phyloP scores from a whole-genome alignment of 2,113 vertebrate genomes.

The Todiramphus saurophagus region DNA sequence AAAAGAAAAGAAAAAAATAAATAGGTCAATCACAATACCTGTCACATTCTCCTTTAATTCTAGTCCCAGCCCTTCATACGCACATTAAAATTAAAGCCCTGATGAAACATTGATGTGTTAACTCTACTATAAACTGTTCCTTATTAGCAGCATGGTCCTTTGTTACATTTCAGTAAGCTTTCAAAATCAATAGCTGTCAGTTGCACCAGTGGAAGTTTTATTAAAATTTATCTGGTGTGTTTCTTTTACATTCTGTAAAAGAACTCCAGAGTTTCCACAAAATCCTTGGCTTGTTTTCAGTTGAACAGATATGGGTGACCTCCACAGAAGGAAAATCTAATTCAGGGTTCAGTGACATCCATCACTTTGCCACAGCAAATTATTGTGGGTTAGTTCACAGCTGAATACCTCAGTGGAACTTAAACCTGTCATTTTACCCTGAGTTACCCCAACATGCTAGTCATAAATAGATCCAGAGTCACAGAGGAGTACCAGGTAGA shows the following conservation, averaged over 20 bases:
- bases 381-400: not conserved
- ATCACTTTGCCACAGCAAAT: not conserved
- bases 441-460: not conserved
- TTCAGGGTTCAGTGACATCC: not conserved
- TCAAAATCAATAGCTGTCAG: not conserved
- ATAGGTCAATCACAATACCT: not conserved
- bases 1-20: not conserved
- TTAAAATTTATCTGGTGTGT: not conserved
- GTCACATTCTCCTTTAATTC: not conserved
- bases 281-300: not conserved
- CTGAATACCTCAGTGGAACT: not conserved
- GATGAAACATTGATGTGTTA: conserved; percentile 16
- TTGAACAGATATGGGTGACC: not conserved
- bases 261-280: not conserved
- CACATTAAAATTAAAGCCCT: not conserved
- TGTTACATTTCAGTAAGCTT: conserved; percentile 17
- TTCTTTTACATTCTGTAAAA: not conserved
- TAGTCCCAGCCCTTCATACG: not conserved
- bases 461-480: not conserved
- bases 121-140: conserved; percentile 8
- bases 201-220: not conserved
- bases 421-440: not conserved
- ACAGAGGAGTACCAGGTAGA: not conserved
- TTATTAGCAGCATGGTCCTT: not conserved
- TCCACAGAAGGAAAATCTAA: not conserved